Conservation (phyloP, 2,888 invertebrate genomes). For the Phoenoteleia sp. region DNA sequence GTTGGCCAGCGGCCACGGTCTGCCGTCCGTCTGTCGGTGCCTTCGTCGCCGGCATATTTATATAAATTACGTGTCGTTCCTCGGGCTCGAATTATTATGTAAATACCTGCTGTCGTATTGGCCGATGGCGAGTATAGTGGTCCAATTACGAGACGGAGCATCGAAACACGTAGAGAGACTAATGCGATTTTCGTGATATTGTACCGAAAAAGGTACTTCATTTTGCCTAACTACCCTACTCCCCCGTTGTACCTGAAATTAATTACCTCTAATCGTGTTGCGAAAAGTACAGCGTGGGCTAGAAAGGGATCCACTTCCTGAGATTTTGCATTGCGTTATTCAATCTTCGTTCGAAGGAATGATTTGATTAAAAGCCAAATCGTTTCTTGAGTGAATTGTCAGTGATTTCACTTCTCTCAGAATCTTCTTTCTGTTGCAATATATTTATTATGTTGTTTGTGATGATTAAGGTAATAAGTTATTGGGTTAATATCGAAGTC, state of each 20-base stretch:
- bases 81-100: conserved; percentile 85
- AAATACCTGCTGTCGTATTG: conserved; percentile 79
- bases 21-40: conserved; percentile 83
- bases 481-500: too few relatives aligned
- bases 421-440: too few relatives aligned
- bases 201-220: conserved; percentile 66
- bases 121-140: conserved; percentile 68
- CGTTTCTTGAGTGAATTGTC: too few relatives aligned
- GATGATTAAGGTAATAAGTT: too few relatives aligned
- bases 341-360: too few relatives aligned
- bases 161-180: conserved; percentile 66
- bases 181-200: conserved; percentile 72
- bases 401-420: too few relatives aligned
- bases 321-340: too few relatives aligned
- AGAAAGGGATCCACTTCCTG: too few relatives aligned
- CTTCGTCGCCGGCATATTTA: conserved; percentile 84
- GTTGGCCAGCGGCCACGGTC: conserved; percentile 82
- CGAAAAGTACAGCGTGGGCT: too few relatives aligned
- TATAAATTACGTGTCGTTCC: conserved; percentile 86
- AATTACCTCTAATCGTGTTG: conserved; percentile 12
- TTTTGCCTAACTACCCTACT: conserved; percentile 29
- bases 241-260: conserved; percentile 38
- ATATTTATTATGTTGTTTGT: too few relatives aligned
- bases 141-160: conserved; percentile 72
- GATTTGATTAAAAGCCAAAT: too few relatives aligned